Evolutionary conservation across 2,888 invertebrate genomes (phyloP).

Genomic region (Kryphioiulus occultus): DNA sequence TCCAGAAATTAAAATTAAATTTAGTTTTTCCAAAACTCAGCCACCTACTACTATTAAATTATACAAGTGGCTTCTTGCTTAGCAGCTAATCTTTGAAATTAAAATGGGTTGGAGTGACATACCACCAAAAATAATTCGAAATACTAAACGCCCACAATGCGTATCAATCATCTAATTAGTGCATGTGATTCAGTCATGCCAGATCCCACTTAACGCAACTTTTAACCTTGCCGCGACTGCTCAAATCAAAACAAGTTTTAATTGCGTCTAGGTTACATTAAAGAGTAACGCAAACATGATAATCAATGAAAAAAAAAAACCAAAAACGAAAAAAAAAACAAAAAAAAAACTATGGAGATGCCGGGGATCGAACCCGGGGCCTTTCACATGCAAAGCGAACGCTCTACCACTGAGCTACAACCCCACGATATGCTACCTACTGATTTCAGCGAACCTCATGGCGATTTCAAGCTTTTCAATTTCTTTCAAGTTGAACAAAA

Average conservation of each 20-base stretch:
- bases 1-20: neutral
- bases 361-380: constrained; percentile 99
- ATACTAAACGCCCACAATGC: neutral
- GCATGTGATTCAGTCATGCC: neutral
- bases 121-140: neutral
- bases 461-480: too few relatives aligned
- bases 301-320: neutral
- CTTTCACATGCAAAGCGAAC: constrained; percentile 99
- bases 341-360: constrained; percentile 64
- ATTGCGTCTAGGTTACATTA: neutral
- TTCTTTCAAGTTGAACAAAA: too few relatives aligned
- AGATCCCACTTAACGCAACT: neutral
- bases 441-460: too few relatives aligned
- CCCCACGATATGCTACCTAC: neutral
- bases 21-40: neutral
- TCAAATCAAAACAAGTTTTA: neutral
- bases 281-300: too few relatives aligned
- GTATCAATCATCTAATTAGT: neutral
- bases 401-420: constrained; percentile 96
- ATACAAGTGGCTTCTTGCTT: neutral
- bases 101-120: neutral
- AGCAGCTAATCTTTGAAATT: neutral
- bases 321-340: neutral
- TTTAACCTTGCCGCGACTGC: neutral
- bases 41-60: neutral